A percentile compares a stretch with the other conserved stretches of the same genome.
Evolutionary conservation across 2,797 vertebrate species (phyloP).

Genomic region (Pteropus rufus): DNA sequence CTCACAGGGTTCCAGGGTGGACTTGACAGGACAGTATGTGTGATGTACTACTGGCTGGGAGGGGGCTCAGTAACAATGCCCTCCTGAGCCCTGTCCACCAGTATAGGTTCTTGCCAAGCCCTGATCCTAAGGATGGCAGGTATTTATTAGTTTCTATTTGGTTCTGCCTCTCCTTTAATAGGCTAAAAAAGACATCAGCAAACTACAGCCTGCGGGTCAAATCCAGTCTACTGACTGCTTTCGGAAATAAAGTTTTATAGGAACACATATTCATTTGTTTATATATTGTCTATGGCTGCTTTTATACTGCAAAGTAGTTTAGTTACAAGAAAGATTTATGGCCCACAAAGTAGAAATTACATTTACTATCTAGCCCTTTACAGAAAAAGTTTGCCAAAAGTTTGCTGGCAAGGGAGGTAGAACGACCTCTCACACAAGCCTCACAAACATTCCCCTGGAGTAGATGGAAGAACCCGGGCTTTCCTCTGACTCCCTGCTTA

Average conservation of each 20-base stretch:
- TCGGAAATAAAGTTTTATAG: background rate
- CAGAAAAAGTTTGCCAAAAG: background rate
- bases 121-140: background rate
- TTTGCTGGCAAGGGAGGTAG: background rate
- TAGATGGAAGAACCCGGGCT: background rate
- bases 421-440: background rate
- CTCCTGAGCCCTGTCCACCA: background rate
- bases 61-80: background rate
- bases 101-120: background rate
- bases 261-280: background rate
- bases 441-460: background rate
- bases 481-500: background rate
- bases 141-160: background rate
- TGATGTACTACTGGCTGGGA: background rate
- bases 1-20: background rate
- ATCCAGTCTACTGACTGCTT: background rate
- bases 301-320: background rate
- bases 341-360: background rate
- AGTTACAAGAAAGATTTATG: background rate
- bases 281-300: background rate
- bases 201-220: background rate
- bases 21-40: background rate
- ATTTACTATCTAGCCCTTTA: background rate
- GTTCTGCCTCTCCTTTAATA: background rate
- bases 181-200: background rate